phyloP scores from a whole-genome alignment of 2,797 vertebrate genomes.

The Spinus pinus region DNA sequence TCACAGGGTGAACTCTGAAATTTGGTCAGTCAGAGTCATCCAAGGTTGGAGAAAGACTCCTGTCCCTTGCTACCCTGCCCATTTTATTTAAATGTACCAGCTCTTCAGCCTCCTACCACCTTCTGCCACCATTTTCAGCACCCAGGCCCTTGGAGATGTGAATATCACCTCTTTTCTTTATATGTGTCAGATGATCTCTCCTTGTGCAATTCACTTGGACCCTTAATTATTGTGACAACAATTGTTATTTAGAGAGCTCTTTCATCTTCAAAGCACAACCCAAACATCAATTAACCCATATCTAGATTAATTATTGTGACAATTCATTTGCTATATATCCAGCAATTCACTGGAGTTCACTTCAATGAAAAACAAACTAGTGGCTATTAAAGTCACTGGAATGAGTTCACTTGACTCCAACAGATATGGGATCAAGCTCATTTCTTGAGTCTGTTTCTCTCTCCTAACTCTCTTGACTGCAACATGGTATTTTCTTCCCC shows the following conservation, averaged over 20 bases:
- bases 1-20: neutral
- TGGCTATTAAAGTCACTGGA: neutral
- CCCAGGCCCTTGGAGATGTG: neutral
- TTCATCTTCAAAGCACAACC: slow-evolving; percentile 49
- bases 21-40: neutral
- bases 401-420: neutral
- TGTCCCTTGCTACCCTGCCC: neutral
- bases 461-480: neutral
- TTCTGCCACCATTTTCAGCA: neutral
- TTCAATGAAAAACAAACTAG: neutral
- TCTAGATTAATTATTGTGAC: slow-evolving; percentile 40
- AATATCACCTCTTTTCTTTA: neutral
- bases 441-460: neutral
- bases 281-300: slow-evolving; percentile 44
- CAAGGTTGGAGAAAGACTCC: neutral
- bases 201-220: neutral
- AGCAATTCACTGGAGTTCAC: neutral
- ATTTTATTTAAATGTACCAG: neutral
- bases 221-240: slow-evolving; percentile 1
- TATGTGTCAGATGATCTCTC: neutral
- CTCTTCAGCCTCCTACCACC: neutral
- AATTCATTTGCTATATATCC: slow-evolving; percentile 1
- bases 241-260: slow-evolving; percentile 13
- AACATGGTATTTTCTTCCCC: neutral
- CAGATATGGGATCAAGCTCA: neutral